These are phyloP conservation scores for Gymnocephalus cernua DNA, from an alignment of 2,113 vertebrate genomes.

Conservation along the genomic window DNA sequence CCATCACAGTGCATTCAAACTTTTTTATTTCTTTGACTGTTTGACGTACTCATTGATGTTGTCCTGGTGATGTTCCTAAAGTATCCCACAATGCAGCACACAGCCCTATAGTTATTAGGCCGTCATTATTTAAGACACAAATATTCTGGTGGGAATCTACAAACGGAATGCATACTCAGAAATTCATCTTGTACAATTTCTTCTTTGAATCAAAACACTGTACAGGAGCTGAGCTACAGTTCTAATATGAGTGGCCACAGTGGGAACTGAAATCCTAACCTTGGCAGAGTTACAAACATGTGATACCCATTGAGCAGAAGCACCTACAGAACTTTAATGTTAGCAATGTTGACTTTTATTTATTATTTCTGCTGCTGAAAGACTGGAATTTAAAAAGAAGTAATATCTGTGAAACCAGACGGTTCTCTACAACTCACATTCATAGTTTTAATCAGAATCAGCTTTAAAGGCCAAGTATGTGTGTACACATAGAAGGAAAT, in stretches of 20 bases:
- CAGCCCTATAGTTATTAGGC: not conserved
- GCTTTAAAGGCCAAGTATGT: not conserved
- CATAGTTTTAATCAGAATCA: constrained; percentile 1
- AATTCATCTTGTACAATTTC: not conserved
- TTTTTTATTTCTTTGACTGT: not conserved
- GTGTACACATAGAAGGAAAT: not conserved
- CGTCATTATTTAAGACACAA: not conserved
- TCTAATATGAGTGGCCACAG: constrained; percentile 8
- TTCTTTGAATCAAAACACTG: constrained; percentile 18
- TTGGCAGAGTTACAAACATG: constrained; percentile 37
- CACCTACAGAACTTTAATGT: constrained; percentile 18
- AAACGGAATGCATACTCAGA: not conserved
- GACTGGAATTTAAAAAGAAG: constrained; percentile 44
- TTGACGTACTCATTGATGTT: not conserved
- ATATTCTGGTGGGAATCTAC: not conserved
- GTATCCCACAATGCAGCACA: not conserved
- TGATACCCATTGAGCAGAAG: not conserved
- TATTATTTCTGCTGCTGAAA: constrained; percentile 32
- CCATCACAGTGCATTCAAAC: constrained; percentile 3
- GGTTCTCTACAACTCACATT: constrained; percentile 21
- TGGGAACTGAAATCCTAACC: constrained; percentile 32
- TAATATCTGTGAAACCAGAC: constrained; percentile 30
- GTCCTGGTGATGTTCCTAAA: constrained; percentile 8
- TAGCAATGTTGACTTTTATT: constrained; percentile 24
- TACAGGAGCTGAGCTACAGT: constrained; percentile 10